A percentile compares a stretch with the other conserved stretches of the same genome.
These are phyloP conservation scores for Aptenodytes patagonicus DNA, from an alignment of 2,113 vertebrate species.

Conservation along the genomic window DNA sequence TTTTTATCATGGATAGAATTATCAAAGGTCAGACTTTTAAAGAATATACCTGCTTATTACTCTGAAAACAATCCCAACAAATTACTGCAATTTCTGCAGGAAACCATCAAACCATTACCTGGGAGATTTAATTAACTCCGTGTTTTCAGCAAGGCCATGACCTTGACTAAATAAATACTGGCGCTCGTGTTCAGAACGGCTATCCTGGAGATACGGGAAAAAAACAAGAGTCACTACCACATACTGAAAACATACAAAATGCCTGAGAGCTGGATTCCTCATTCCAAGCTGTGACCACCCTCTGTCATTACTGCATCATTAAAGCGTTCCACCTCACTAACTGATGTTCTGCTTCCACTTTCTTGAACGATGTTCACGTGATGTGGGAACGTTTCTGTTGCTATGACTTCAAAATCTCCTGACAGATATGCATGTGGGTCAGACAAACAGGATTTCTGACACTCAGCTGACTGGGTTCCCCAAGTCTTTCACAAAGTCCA, in stretches of 20 bases:
- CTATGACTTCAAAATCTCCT: background rate
- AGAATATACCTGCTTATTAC: background rate
- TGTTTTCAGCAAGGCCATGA: constrained; percentile 81
- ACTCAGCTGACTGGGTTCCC: background rate
- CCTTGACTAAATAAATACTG: constrained; percentile 96
- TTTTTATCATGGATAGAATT: background rate
- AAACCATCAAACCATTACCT: constrained; percentile 75
- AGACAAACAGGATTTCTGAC: background rate
- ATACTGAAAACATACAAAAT: background rate
- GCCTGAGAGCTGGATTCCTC: background rate
- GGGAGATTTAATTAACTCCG: constrained; percentile 91
- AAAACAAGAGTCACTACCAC: background rate
- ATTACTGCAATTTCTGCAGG: background rate
- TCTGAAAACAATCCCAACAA: background rate
- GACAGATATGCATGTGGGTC: background rate
- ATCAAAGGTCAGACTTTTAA: background rate
- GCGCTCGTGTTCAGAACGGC: constrained; percentile 91
- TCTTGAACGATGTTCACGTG: background rate
- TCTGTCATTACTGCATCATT: background rate
- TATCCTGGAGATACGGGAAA: constrained; percentile 74
- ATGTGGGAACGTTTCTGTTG: background rate
- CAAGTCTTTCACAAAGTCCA: background rate
- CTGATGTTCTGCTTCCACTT: background rate
- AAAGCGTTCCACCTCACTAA: background rate
- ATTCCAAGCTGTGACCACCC: background rate